Conservation (phyloP, 2,888 invertebrate genomes). For the Acanthosepion esculentum region DNA sequence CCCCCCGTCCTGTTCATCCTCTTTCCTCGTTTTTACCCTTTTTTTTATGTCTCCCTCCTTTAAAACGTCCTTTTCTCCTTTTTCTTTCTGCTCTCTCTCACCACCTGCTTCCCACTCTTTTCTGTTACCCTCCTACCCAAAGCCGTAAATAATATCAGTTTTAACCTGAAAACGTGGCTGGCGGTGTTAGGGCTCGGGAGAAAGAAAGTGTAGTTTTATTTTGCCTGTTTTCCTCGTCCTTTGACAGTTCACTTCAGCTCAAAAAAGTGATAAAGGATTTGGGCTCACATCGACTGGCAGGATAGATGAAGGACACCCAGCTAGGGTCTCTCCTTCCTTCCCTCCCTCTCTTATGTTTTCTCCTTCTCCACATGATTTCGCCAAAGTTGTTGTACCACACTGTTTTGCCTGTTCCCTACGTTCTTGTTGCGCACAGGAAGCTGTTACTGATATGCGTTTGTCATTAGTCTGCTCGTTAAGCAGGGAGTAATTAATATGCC, state of each 20-base stretch:
- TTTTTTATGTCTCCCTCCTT: neutral
- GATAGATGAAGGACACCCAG: no score
- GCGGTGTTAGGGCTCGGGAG: no score
- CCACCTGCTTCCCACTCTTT: neutral
- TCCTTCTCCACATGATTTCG: no score
- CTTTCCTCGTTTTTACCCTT: neutral
- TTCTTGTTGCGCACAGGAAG: no score
- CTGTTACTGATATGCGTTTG: neutral
- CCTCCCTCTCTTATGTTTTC: no score
- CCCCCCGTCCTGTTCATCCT: neutral
- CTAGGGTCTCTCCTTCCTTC: no score
- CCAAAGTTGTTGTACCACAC: no score
- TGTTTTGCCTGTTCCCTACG: no score
- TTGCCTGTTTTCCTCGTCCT: neutral
- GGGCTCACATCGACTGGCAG: no score
- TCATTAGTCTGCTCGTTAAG: conserved; percentile 33
- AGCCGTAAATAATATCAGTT: neutral
- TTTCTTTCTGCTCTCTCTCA: no score
- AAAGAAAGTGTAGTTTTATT: neutral
- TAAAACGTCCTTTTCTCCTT: no score
- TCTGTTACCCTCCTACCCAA: neutral
- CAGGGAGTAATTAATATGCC: conserved; percentile 33
- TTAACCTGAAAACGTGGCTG: neutral
- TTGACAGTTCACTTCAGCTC: neutral
- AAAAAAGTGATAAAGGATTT: neutral